Evolutionary conservation across 2,113 vertebrate genomes (phyloP), one percentile per base, ranked within the genome.

Genomic region (Eupsittula cactorum): DNA sequence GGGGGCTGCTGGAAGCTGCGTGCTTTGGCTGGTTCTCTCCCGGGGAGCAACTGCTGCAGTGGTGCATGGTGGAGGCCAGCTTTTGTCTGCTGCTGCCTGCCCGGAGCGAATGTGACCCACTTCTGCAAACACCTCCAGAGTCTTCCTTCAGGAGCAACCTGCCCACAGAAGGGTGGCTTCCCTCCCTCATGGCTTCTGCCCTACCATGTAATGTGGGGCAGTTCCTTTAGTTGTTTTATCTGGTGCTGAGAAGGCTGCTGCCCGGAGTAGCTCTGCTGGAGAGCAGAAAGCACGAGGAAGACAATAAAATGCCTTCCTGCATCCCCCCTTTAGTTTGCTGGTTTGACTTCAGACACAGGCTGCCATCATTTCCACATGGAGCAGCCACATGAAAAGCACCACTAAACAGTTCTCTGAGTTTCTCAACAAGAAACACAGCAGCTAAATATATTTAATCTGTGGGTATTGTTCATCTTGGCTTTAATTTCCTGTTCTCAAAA

Each of bases 401-500:
- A 88, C 91, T 74, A 84, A 95, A 91, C 52, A 82, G 75, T 68
- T 83, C 81, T 93, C 63, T 9, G 70, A 76, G 79, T 77, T 88
- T 95, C 92, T 90, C 88, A 96, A 89, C 92, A 84, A 80, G 90
- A 94, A 94, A 90, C 90, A 70, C 73, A 82, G 84, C 88, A 90
- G 94, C 91, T 96, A 96, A 97, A 96, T 93, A 78, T 96, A 97
- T 95, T 96, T 96, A 94, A 90, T 93, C 90, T 94, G 86, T 87
- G 86, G 31, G 69, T 96, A 96, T 97, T 97, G 95, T 97, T 97
- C 96, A 7, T 90, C 88, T 96, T 97, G 95, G 92, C 95, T 97
- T 97, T 97, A 89, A 97, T 97, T 97, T 97, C 93, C 95, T 97
- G 90, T 90, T 96, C 91, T 95, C 87, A 87, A 94, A 95, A 91